Conservation (phyloP, 2,113 vertebrate species). For the Nipponia nippon region DNA sequence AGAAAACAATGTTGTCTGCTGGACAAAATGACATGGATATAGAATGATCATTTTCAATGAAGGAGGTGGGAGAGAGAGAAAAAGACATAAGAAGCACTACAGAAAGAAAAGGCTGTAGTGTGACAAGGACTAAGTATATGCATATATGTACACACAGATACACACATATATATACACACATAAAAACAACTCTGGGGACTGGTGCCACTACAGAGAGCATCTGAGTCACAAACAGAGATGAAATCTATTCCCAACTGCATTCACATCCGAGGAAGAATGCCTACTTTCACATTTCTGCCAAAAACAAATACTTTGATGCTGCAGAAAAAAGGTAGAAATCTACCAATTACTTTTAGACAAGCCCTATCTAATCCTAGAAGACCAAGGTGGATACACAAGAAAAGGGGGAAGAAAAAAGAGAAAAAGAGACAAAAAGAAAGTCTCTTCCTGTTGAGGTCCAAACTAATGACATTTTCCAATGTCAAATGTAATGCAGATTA, state of each 20-base stretch:
- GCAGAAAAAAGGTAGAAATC: not conserved
- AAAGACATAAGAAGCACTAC: not conserved
- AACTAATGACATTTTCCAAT: not conserved
- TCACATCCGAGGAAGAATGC: not conserved
- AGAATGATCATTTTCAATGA: not conserved
- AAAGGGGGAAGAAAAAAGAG: rapidly evolving
- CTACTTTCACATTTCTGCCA: not conserved
- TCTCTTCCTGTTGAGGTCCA: not conserved
- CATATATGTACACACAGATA: no score
- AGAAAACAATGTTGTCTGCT: not conserved
- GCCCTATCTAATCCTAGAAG: not conserved
- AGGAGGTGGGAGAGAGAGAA: not conserved
- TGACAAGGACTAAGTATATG: not conserved
- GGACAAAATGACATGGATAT: not conserved
- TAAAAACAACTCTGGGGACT: not conserved
- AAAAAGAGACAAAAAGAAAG: not conserved
- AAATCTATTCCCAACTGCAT: not conserved
- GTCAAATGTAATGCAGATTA: not conserved
- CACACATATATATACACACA: no score
- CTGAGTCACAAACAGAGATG: not conserved
- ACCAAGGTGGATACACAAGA: not conserved
- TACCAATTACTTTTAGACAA: not conserved
- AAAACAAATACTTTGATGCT: not conserved
- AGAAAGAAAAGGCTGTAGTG: not conserved
- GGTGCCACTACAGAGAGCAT: not conserved